These are phyloP conservation scores for Spea multiplicata DNA, from an alignment of 2,113 vertebrate genomes.

Conservation along the genomic window DNA sequence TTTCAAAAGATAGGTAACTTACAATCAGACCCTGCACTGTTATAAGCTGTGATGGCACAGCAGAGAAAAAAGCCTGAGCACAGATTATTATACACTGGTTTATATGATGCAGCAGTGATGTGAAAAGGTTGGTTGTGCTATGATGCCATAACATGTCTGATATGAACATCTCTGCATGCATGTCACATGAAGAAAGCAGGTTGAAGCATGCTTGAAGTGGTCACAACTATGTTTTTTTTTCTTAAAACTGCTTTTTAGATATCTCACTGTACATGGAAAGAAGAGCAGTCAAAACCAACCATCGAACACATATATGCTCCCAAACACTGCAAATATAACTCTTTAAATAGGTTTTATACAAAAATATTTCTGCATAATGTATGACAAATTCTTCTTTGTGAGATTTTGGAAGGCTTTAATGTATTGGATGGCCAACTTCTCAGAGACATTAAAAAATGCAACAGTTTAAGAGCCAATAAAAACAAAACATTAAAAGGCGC, in stretches of 20 bases:
- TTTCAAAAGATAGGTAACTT: slow-evolving; percentile 62
- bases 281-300: slow-evolving; percentile 67
- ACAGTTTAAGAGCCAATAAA: slow-evolving; percentile 63
- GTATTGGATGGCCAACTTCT: slow-evolving; percentile 67
- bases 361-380: slow-evolving; percentile 95
- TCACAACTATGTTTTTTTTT: slow-evolving; percentile 61
- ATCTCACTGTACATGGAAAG: slow-evolving; percentile 69
- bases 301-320: slow-evolving; percentile 80
- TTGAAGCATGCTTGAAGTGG: slow-evolving; percentile 72
- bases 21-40: slow-evolving; percentile 60
- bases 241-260: slow-evolving; percentile 61
- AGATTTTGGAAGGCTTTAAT: slow-evolving; percentile 70
- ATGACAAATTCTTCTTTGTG: slow-evolving; percentile 72
- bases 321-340: slow-evolving; percentile 88
- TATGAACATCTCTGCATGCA: slow-evolving; percentile 69
- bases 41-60: slow-evolving; percentile 65
- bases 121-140: slow-evolving; percentile 34
- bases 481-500: slow-evolving; percentile 60
- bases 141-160: slow-evolving; percentile 9
- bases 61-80: slow-evolving; percentile 61
- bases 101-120: slow-evolving; percentile 63
- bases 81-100: slow-evolving; percentile 54
- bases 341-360: slow-evolving; percentile 92
- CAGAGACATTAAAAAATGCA: slow-evolving; percentile 56
- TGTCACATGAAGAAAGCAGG: slow-evolving; percentile 65